Evolutionary conservation across 2,888 invertebrate genomes (phyloP).

Genomic region (Caenorhabditis virilis): DNA sequence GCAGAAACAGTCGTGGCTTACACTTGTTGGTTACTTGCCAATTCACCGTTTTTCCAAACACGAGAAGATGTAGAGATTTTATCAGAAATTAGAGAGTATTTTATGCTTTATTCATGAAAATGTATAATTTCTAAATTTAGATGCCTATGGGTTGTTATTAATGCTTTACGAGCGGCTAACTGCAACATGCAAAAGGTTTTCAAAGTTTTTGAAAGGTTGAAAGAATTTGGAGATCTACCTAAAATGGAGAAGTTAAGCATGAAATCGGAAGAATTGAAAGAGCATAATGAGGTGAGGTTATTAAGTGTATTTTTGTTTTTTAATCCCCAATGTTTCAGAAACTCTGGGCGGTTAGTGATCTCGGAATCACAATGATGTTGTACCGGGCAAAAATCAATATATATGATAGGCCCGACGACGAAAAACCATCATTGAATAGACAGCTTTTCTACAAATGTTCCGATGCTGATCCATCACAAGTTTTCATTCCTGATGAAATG

Average conservation of each 20-base stretch:
- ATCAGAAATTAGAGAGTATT: conserved; percentile 35
- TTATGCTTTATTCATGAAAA: not conserved
- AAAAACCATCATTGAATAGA: conserved; percentile 10
- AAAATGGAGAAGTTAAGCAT: not conserved
- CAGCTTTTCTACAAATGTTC: conserved; percentile 23
- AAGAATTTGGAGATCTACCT: conserved; percentile 20
- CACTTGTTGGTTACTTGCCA: conserved; percentile 21
- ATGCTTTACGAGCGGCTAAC: conserved; percentile 7
- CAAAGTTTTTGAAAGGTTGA: conserved; percentile 25
- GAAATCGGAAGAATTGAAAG: not conserved
- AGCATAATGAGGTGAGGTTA: conserved; percentile 22
- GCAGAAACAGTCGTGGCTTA: conserved; percentile 28
- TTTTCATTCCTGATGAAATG: conserved; percentile 39
- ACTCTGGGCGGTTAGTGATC: conserved; percentile 47
- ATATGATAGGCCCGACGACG: conserved; percentile 8
- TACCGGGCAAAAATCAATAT: conserved; percentile 41
- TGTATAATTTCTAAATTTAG: conserved; percentile 10
- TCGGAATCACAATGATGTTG: conserved; percentile 39
- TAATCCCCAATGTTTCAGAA: too few relatives aligned
- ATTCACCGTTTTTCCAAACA: conserved; percentile 6
- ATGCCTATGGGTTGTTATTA: conserved; percentile 37
- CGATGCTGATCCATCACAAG: conserved; percentile 14
- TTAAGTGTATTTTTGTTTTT: not conserved
- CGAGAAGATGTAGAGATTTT: conserved; percentile 9
- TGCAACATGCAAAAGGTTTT: conserved; percentile 33